A percentile compares a stretch with the other conserved stretches of the same genome.
Evolutionary conservation across 2,113 vertebrate genomes (phyloP).

Genomic region (rabbit (Oryctolagus cuniculus)): mOryCun1.1 NC_091435.1:137903001-137903500

Average conservation of each 20-base stretch:
- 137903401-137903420: neutral
- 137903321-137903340: neutral
- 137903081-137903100: neutral
- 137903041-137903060: neutral
- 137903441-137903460: neutral
- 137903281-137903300: neutral
- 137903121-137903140: neutral
- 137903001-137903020: neutral
- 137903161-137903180: neutral
- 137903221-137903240: neutral
- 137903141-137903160: neutral
- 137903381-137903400: neutral
- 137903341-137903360: neutral
- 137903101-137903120: neutral
- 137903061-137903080: neutral
- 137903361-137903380: neutral
- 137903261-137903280: neutral
- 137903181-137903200: neutral
- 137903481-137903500: neutral
- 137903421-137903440: neutral
- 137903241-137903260: neutral
- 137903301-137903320: neutral
- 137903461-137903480: neutral
- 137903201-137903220: neutral
- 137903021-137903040: neutral